phyloP scores from a whole-genome alignment of 2,113 vertebrate genomes.

The Pygoscelis adeliae region DNA sequence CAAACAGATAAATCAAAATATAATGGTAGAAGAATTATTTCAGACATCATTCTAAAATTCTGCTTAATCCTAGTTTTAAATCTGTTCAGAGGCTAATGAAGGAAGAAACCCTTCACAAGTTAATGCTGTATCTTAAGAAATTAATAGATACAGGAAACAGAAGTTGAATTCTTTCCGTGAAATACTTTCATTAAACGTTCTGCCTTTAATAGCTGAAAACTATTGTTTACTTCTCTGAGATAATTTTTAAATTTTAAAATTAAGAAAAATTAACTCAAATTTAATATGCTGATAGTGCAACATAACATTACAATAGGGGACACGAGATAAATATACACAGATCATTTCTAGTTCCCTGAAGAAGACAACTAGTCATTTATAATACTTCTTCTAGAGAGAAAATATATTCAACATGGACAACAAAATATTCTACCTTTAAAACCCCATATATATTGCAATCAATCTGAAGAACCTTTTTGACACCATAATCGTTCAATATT shows the following conservation, averaged over 20 bases:
- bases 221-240: background rate
- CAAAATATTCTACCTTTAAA: background rate
- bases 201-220: background rate
- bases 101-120: background rate
- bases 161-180: background rate
- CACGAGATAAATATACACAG: background rate
- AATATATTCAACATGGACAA: background rate
- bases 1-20: background rate
- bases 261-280: background rate
- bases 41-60: background rate
- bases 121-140: background rate
- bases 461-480: background rate
- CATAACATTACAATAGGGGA: background rate
- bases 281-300: background rate
- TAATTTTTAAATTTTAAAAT: background rate
- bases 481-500: background rate
- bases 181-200: background rate
- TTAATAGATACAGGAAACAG: background rate
- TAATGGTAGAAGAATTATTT: background rate
- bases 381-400: background rate
- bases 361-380: background rate
- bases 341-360: background rate
- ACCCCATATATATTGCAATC: background rate
- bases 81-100: background rate
- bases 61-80: background rate